phyloP scores from a whole-genome alignment of 2,797 vertebrate genomes.

The Corythornis leucogaster region DNA sequence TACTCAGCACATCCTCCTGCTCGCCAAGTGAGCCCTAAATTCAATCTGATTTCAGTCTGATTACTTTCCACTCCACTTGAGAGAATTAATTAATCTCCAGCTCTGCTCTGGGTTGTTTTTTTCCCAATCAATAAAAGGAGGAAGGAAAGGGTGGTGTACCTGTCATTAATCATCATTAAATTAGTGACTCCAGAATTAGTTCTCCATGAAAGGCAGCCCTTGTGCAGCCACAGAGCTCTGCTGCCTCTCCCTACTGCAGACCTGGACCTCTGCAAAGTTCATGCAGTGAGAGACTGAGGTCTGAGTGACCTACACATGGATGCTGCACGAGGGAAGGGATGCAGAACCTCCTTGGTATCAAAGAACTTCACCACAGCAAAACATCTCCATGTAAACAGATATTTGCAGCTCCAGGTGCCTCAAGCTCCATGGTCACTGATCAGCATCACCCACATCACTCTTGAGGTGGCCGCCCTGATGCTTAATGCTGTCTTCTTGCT shows the following conservation, averaged over 20 bases:
- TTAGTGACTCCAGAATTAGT: slow-evolving; percentile 19
- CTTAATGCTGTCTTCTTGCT: neutral
- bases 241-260: rapidly evolving
- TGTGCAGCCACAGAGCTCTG: neutral
- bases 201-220: neutral
- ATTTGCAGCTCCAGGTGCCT: neutral
- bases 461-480: neutral
- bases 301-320: rapidly evolving
- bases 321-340: neutral
- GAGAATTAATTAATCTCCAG: slow-evolving; percentile 76
- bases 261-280: neutral
- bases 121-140: slow-evolving; percentile 64
- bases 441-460: neutral
- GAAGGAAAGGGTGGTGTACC: slow-evolving; percentile 30
- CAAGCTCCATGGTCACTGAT: neutral
- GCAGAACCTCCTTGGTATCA: neutral
- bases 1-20: slow-evolving; percentile 35
- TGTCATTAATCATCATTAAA: slow-evolving; percentile 64
- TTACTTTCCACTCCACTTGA: slow-evolving; percentile 69
- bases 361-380: neutral
- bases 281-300: neutral
- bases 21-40: slow-evolving; percentile 41
- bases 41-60: slow-evolving; percentile 69
- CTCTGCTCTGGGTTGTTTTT: slow-evolving; percentile 49
- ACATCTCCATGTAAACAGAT: rapidly evolving